Evolutionary conservation across 2,797 vertebrate species (phyloP), one percentile per base, ranked within the genome.

Genomic region (Centroberyx gerrardi): DNA sequence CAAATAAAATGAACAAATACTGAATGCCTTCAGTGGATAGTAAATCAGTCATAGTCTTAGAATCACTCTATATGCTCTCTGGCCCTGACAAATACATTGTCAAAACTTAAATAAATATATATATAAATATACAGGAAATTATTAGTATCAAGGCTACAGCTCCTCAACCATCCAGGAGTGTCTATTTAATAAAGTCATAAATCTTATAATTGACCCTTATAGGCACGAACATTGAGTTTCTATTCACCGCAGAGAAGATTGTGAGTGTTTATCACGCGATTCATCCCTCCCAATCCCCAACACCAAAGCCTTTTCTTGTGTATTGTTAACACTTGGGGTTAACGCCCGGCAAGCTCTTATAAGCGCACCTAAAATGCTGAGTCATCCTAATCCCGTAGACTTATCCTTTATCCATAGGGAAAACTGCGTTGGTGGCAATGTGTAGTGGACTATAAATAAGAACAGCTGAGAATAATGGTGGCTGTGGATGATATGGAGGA

Each of bases 401-500:
- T 89, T 80, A 82, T 72, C 74, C 80, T 78, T 80, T 78, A 76
- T 68, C 64, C 79, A 55, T 8, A n/a, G 40, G 63, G 78, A 81
- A 81, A 83, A 84, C 68, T 76, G 33, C 22, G 79, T 72, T 74
- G 73, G 80, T 84, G 82, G 85, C 64, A 55, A 72, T 72, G 87
- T 80, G 64, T 82, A 85, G 65, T 77, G 72, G 70, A 83, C 81
- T 81, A 74, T 83, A 85, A 82, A 84, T 76, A 82, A 75, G 87
- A 84, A 49, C 64, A 68, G 59, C 62, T 76, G 64, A 69, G 75
- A 77, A 85, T 81, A 75, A 82, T 73, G 68, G 80, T 27, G 72
- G 62, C 71, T 36, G 64, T 66, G 88, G 84, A 92, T 91, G 88
- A 87, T 81, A 87, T 87, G 91, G 86, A 75, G 73, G 87, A 81